Conservation (phyloP, 2,888 invertebrate species). For the Malthinus flaveolus region DNA sequence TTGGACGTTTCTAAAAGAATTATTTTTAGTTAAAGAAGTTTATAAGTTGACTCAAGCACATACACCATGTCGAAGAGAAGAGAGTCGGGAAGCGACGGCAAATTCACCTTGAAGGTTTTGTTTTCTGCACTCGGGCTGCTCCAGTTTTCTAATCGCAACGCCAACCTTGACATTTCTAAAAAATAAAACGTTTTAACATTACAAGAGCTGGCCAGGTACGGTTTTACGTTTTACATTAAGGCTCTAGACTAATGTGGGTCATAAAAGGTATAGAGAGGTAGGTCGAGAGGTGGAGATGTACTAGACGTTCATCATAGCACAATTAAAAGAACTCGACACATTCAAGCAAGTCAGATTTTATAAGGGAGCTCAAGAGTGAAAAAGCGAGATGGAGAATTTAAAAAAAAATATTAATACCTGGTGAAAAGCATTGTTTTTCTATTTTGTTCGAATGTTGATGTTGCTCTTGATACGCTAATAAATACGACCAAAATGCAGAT, state of each 20-base stretch:
- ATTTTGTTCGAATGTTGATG: conserved; percentile 32
- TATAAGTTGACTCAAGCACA: conserved; percentile 23
- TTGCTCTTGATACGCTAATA: conserved; percentile 82
- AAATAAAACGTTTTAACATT: conserved; percentile 15
- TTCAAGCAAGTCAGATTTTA: no score
- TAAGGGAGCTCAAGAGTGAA: no score
- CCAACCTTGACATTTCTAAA: conserved; percentile 47
- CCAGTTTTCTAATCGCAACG: conserved; percentile 50
- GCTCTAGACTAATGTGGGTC: no score
- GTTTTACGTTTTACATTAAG: no score
- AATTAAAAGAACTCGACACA: no score
- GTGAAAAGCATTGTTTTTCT: conserved; percentile 47
- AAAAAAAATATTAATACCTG: no score
- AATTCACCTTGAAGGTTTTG: conserved; percentile 45
- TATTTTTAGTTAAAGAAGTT: neutral
- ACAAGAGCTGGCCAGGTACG: neutral
- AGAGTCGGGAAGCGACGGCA: conserved; percentile 79
- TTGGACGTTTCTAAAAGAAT: conserved; percentile 73
- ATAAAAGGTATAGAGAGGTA: no score
- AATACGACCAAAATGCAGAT: conserved; percentile 95
- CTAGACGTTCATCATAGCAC: no score
- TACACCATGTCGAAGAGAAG: conserved; percentile 87
- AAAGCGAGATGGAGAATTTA: no score
- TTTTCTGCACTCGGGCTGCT: conserved; percentile 41
- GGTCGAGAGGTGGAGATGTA: no score